A percentile compares a stretch with the other conserved stretches of the same genome.
These are phyloP conservation scores for Siniperca scherzeri DNA, from an alignment of 2,797 vertebrate species.

Conservation along the genomic window DNA sequence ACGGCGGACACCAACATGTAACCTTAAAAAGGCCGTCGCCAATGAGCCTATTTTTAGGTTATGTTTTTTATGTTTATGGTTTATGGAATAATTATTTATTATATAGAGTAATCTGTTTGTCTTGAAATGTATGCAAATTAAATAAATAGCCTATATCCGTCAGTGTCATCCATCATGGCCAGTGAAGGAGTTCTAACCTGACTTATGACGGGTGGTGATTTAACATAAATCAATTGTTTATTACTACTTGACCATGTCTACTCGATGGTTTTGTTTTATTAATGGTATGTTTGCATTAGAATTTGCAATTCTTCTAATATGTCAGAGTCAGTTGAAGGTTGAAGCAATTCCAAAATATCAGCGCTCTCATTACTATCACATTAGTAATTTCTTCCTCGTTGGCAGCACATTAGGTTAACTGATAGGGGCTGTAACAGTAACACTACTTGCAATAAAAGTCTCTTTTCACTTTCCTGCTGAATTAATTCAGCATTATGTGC, in stretches of 20 bases:
- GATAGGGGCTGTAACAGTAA: conserved; percentile 3
- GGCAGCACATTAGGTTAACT: conserved; percentile 2
- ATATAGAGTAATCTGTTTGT: neutral
- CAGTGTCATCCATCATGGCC: neutral
- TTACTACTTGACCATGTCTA: neutral
- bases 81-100: neutral
- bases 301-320: neutral
- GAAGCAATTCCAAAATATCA: conserved; percentile 6
- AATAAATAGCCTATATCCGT: neutral
- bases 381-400: conserved; percentile 1
- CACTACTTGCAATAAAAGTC: conserved; percentile 11
- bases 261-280: neutral
- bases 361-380: neutral
- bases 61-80: conserved; percentile 7
- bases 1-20: conserved; percentile 49
- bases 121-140: neutral
- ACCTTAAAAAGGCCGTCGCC: conserved; percentile 83
- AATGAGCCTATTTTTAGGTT: conserved; percentile 83
- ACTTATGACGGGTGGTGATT: neutral
- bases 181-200: neutral
- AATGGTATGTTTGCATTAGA: neutral
- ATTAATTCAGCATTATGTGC: conserved; percentile 35
- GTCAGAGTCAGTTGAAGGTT: neutral
- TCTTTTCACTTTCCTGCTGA: conserved; percentile 27
- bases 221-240: neutral